A percentile compares a stretch with the other conserved stretches of the same genome.
Conservation (phyloP, 1,140 invertebrate genomes). For the Solenopsis fugax region DNA sequence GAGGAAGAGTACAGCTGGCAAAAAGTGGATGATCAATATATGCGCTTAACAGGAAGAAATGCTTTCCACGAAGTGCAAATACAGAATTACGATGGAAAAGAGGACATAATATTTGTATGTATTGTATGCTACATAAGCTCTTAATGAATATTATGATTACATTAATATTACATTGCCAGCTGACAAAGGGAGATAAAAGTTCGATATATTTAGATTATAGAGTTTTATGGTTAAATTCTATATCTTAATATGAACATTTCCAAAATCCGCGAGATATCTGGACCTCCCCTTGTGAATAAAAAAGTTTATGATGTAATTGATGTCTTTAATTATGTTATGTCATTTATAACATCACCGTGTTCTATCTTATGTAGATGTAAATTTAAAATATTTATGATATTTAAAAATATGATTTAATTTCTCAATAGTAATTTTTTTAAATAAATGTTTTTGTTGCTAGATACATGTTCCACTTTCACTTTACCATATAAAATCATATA, state of each 20-base stretch:
- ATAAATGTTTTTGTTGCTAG: neutral
- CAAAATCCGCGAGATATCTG: too few species aligned
- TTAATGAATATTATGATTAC: neutral
- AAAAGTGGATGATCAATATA: constrained; percentile 74
- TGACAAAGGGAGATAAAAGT: neutral
- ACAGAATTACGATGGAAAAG: neutral
- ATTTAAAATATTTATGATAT: too few species aligned
- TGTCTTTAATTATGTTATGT: neutral
- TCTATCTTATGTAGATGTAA: neutral
- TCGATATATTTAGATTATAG: too few species aligned
- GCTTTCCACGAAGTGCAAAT: constrained; percentile 56
- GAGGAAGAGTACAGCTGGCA: constrained; percentile 69
- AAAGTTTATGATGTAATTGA: neutral
- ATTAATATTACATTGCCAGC: neutral
- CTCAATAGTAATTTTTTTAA: neutral
- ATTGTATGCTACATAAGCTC: neutral
- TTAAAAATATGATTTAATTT: neutral
- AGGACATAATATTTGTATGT: neutral
- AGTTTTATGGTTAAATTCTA: too few species aligned
- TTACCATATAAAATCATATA: fast-evolving
- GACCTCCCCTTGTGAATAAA: neutral
- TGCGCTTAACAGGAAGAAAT: constrained; percentile 63
- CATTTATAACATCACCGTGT: neutral
- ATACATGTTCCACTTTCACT: constrained; percentile 35
- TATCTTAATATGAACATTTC: too few species aligned